Base-by-base conservation (phyloP, 2,113 vertebrate species). In the Hystrix cristata region DNA sequence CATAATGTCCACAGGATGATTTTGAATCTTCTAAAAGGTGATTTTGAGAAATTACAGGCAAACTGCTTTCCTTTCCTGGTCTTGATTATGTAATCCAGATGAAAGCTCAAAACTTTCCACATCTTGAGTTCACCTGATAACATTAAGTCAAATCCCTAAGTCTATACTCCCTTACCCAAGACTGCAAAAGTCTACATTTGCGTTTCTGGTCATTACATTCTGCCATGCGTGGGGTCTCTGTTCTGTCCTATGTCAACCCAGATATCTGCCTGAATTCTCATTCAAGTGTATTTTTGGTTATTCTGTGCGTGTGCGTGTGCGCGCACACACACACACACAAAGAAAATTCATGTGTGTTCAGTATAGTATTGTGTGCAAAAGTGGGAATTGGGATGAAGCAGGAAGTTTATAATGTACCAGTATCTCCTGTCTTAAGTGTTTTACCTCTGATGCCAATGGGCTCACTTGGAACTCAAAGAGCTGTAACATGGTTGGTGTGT, bases 121-220 rank as follows among this genome's bases (percentile, higher is more conserved):
- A 46, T 78, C 25, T 90, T 83, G 79, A 72, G 23, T 93, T 85
- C 59, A 65, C 59, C 25, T 94, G 14, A 55, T 29, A 34, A 82
- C 21, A 72, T 76, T 81, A 38, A 92, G 91, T 94, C 65, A 62
- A 34, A 60, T 88, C 59, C 31, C 23, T 38, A 80, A 43, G 11
- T 90, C 6, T 5, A 19, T 51, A 38, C 4, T 11, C 18, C 38
- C 16, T 59, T 31, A 38, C 34, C 25, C 53, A 83, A 46, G 62
- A 74, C 67, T 65, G 18, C 12, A 64, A 9, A 51, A 21, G 46
- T 48, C 46, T 62, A 4, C 18, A 2, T 12, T 10, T 31, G 16
- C 31, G 48, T 25, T 87, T 59, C n/a, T 31, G 4, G 38, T 79
- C 19, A 31, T 18, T 51, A 48, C 2, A 2, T 21, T 79, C 59